phyloP scores from a whole-genome alignment of 2,113 vertebrate species.

The Saiga tatarica region DNA sequence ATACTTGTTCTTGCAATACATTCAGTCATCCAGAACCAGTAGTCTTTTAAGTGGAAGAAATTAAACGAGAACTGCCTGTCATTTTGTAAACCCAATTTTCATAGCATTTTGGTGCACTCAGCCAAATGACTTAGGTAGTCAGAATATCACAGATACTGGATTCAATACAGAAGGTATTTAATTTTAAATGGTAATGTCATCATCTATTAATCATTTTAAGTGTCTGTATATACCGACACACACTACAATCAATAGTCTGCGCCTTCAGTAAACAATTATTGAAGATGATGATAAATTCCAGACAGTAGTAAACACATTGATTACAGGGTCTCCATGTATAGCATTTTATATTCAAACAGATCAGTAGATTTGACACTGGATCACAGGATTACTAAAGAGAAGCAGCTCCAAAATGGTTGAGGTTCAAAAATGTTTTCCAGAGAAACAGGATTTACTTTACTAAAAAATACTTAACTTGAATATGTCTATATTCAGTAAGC shows the following conservation, averaged over 20 bases:
- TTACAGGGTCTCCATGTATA: background rate
- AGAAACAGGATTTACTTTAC: background rate
- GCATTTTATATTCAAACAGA: background rate
- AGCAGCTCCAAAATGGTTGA: background rate
- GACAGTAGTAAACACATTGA: background rate
- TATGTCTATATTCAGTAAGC: conserved; percentile 26
- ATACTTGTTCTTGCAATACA: background rate
- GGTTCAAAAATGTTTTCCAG: background rate
- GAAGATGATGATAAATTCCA: background rate
- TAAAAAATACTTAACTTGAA: background rate
- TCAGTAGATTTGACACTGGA: background rate
- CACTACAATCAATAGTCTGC: background rate
- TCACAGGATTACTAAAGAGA: background rate
- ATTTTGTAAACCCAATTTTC: conserved; percentile 16
- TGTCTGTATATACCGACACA: background rate
- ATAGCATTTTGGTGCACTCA: background rate
- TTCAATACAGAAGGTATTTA: background rate
- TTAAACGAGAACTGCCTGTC: conserved; percentile 1
- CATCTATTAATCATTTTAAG: background rate
- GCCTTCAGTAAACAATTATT: background rate
- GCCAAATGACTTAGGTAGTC: background rate
- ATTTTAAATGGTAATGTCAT: background rate
- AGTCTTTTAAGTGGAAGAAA: conserved; percentile 34
- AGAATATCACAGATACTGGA: background rate
- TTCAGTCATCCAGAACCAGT: conserved; percentile 19